Conservation (phyloP, 2,113 vertebrate species). For the Ophiodon elongatus region DNA sequence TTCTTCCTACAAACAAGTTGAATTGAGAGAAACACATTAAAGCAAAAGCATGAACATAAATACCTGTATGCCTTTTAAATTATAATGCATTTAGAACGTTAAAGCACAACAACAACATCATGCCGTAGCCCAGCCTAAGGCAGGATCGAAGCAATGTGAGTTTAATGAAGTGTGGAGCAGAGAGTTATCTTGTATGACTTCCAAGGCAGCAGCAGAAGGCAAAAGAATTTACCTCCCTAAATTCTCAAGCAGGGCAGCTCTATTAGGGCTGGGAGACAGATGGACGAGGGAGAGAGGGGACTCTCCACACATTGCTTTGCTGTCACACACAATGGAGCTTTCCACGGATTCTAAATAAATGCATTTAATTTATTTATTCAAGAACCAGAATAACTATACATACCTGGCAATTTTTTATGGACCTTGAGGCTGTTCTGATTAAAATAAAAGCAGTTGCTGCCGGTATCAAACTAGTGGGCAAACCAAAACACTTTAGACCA, state of each 20-base stretch:
- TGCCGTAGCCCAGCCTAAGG: not conserved
- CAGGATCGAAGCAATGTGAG: not conserved
- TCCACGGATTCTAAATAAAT: not conserved
- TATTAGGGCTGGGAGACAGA: slow-evolving; percentile 27
- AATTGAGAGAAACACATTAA: not conserved
- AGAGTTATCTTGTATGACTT: slow-evolving; percentile 39
- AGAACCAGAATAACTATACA: not conserved
- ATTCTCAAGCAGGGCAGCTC: slow-evolving; percentile 40
- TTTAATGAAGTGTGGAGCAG: slow-evolving; percentile 31
- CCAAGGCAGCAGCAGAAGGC: slow-evolving; percentile 13
- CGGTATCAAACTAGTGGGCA: not conserved
- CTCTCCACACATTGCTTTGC: not conserved
- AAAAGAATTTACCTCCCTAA: slow-evolving; percentile 23
- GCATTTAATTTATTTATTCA: not conserved
- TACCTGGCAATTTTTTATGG: not conserved
- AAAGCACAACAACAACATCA: slow-evolving; percentile 9
- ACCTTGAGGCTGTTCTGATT: not conserved
- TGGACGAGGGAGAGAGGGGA: not conserved
- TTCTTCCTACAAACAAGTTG: not conserved
- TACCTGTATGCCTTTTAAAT: not conserved
- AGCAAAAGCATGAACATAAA: slow-evolving; percentile 5
- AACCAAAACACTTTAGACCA: not conserved
- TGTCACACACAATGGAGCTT: not conserved
- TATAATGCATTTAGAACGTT: slow-evolving; percentile 7
- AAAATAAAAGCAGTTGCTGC: not conserved